phyloP scores from a whole-genome alignment of 2,888 invertebrate species.

The Drosophila macrothrix region DNA sequence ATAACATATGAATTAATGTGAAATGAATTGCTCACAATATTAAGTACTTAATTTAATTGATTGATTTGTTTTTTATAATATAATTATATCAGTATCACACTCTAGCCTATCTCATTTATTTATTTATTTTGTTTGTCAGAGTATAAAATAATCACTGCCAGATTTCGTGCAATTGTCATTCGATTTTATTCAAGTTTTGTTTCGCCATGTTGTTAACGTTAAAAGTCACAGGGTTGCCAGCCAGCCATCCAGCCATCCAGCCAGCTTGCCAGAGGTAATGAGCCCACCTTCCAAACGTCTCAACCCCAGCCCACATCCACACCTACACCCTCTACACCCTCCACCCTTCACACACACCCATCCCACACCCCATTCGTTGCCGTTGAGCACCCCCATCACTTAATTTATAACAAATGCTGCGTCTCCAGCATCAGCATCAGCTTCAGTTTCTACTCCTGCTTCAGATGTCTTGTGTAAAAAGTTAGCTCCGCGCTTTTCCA shows the following conservation, averaged over 20 bases:
- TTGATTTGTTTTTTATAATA: not conserved
- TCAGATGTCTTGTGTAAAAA: constrained; percentile 42
- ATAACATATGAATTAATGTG: not conserved
- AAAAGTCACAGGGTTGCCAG: constrained; percentile 56
- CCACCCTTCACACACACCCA: constrained; percentile 4
- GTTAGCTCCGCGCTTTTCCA: constrained; percentile 63
- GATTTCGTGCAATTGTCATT: constrained; percentile 10
- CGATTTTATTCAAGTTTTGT: constrained; percentile 48
- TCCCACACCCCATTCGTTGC: not conserved
- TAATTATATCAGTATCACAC: not conserved
- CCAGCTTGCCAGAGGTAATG: constrained; percentile 52
- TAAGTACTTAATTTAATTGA: not conserved
- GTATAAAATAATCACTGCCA: constrained; percentile 7
- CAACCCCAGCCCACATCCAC: constrained; percentile 1
- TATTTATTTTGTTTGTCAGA: not conserved
- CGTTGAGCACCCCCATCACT: constrained; percentile 74
- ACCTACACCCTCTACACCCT: not conserved
- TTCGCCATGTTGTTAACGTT: constrained; percentile 36
- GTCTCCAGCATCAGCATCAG: constrained; percentile 22
- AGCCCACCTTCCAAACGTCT: constrained; percentile 42
- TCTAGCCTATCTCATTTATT: not conserved
- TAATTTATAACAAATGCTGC: constrained; percentile 77
- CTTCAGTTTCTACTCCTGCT: not conserved
- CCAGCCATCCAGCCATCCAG: constrained; percentile 36
- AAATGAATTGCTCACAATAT: not conserved